Conservation (phyloP, 1,140 invertebrate genomes). For the Listronotus bonariensis region DNA sequence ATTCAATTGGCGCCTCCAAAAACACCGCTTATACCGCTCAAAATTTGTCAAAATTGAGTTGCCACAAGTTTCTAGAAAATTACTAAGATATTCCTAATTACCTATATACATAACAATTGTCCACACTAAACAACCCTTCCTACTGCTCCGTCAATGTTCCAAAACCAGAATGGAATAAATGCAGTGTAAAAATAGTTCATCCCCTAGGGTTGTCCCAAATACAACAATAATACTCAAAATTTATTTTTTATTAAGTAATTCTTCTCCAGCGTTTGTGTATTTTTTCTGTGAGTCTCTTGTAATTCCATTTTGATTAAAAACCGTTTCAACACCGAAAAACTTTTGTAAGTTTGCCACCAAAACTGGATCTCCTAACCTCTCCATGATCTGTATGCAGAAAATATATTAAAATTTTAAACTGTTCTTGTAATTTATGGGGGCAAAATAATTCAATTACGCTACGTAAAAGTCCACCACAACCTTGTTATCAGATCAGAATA, state of each 20-base stretch:
- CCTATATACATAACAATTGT: conserved; percentile 83
- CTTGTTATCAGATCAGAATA: no score
- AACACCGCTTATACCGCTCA: no score
- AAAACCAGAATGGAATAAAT: conserved; percentile 90
- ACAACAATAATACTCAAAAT: conserved; percentile 86
- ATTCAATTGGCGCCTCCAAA: no score
- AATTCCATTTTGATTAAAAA: conserved; percentile 39
- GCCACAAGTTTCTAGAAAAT: no score
- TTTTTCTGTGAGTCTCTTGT: conserved; percentile 49
- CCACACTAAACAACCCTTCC: conserved; percentile 84
- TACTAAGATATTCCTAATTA: conserved; percentile 56
- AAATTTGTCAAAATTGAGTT: no score
- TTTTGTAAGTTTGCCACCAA: conserved; percentile 73
- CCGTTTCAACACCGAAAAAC: conserved; percentile 64
- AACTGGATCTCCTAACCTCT: conserved; percentile 69
- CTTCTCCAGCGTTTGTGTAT: conserved; percentile 48
- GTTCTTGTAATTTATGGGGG: no score
- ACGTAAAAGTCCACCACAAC: no score
- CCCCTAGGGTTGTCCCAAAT: conserved; percentile 81
- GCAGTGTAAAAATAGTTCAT: conserved; percentile 87
- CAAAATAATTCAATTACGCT: no score
- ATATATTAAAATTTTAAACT: no score
- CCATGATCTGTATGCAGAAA: conserved; percentile 48
- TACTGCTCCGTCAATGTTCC: conserved; percentile 87
- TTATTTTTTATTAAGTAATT: conserved; percentile 70